A percentile compares a stretch with the other conserved stretches of the same genome.
Conservation (phyloP, 2,113 vertebrate genomes). For the Piprites chloris region DNA sequence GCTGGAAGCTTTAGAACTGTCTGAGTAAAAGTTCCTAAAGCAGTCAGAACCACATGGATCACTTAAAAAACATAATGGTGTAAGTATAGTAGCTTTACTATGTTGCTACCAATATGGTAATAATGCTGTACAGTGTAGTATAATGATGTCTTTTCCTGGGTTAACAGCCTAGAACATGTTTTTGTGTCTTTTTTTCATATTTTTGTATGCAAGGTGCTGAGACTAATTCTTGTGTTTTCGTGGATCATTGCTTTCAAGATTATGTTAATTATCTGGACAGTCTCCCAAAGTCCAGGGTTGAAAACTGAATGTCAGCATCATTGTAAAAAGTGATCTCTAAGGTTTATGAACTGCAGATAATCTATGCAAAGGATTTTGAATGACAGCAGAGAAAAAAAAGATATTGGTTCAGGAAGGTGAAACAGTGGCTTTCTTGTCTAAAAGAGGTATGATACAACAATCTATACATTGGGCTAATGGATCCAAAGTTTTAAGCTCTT, state of each 20-base stretch:
- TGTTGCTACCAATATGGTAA: not conserved
- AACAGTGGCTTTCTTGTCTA: not conserved
- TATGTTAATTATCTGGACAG: not conserved
- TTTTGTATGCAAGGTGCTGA: not conserved
- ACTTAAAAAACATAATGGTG: not conserved
- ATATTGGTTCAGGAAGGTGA: not conserved
- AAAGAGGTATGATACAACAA: not conserved
- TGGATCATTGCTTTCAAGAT: not conserved
- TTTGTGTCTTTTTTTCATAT: not conserved
- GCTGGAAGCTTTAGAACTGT: not conserved
- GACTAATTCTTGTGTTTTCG: not conserved
- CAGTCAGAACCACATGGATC: not conserved
- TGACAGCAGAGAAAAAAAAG: not conserved
- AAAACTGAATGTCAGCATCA: not conserved
- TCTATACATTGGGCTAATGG: not conserved
- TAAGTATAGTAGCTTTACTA: not conserved
- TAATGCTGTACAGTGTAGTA: not conserved
- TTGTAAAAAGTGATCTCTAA: not conserved
- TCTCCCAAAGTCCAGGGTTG: not conserved
- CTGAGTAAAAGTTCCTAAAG: not conserved
- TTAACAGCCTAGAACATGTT: not conserved
- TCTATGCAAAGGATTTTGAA: not conserved
- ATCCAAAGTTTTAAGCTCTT: not conserved
- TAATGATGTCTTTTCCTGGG: not conserved
- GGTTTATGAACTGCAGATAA: not conserved